A percentile compares a stretch with the other conserved stretches of the same genome.
Conservation (phyloP, 2,113 vertebrate genomes). For the Eurypyga helias region DNA sequence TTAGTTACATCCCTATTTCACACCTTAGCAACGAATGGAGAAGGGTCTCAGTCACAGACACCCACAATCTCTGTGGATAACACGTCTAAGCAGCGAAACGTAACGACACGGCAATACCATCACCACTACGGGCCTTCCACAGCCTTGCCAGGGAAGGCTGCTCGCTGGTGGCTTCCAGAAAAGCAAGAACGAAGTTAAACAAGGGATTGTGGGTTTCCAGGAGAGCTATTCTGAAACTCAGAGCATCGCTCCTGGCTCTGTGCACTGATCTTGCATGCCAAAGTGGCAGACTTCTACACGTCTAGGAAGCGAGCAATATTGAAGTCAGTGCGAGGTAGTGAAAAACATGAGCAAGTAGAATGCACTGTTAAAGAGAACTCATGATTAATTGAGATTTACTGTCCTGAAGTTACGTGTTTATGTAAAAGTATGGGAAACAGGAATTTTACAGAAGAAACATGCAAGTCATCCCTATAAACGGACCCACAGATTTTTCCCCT, state of each 20-base stretch:
- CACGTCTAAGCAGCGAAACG: neutral
- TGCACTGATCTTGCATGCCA: accelerated
- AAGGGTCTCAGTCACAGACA: neutral
- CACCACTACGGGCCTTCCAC: neutral
- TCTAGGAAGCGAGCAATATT: neutral
- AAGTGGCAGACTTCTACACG: neutral
- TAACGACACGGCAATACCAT: accelerated
- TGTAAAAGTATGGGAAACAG: neutral
- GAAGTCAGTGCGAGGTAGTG: neutral
- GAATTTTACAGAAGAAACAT: neutral
- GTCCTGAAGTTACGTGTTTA: accelerated
- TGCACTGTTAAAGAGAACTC: neutral
- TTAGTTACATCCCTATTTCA: neutral
- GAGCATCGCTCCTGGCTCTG: neutral
- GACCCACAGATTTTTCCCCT: neutral
- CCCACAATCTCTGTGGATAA: neutral
- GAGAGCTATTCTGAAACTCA: neutral
- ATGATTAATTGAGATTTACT: neutral
- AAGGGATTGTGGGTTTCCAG: neutral
- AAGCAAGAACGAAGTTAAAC: neutral
- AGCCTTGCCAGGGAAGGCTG: neutral
- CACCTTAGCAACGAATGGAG: neutral
- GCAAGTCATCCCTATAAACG: neutral
- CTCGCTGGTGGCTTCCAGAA: neutral
- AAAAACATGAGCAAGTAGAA: neutral